Percentiles rank a stretch among this genome's conserved stretches.
Conservation (phyloP, 2,888 invertebrate genomes). For the Pardosa pseudoannulata region DNA sequence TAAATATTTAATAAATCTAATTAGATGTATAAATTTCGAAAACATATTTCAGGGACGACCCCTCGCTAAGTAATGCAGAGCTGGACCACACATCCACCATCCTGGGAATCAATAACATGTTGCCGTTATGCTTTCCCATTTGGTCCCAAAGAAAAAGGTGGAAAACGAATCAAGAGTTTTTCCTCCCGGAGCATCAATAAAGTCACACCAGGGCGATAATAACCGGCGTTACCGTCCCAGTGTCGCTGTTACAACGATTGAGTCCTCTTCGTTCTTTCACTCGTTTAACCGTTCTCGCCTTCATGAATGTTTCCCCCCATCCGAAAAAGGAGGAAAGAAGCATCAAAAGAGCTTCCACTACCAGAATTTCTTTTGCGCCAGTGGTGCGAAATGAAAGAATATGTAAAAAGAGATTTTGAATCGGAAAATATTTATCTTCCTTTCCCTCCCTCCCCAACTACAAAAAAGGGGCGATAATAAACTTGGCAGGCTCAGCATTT, state of each 20-base stretch:
- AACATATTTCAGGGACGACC: too few relatives aligned
- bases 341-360: background rate
- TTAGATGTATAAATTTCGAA: too few relatives aligned
- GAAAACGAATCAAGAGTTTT: constrained; percentile 38
- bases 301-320: constrained; percentile 1
- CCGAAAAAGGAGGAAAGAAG: background rate
- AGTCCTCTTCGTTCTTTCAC: constrained; percentile 10
- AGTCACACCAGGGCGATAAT: constrained; percentile 53
- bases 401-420: background rate
- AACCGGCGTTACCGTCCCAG: constrained; percentile 16
- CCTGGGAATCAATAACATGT: constrained; percentile 59
- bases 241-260: background rate
- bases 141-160: constrained; percentile 34
- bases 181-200: constrained; percentile 44
- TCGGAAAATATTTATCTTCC: background rate
- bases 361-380: background rate
- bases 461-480: background rate
- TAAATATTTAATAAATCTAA: too few relatives aligned
- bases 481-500: background rate
- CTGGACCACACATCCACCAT: constrained; percentile 20
- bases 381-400: background rate
- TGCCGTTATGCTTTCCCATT: constrained; percentile 65
- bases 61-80: background rate
- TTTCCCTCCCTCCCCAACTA: background rate
- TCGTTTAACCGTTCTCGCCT: background rate